Evolutionary conservation across 1,140 invertebrate genomes (phyloP).

Genomic region (Bombus haemorrhoidalis): DNA sequence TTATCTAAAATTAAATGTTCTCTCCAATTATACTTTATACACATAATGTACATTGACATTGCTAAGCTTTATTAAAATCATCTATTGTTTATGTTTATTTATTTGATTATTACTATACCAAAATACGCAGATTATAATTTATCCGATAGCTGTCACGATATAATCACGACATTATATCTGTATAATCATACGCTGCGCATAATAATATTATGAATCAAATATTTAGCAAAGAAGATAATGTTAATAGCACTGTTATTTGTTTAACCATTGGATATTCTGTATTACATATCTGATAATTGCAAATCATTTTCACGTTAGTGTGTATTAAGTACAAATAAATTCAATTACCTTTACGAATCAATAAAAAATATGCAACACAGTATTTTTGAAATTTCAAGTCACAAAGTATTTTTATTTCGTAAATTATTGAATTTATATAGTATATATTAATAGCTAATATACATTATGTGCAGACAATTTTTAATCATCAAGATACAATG

Average conservation of each 20-base stretch:
- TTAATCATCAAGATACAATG: neutral
- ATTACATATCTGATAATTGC: neutral
- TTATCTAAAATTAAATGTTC: neutral
- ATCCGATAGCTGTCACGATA: neutral
- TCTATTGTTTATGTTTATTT: neutral
- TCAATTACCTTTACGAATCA: neutral
- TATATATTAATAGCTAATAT: neutral
- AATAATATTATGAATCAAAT: neutral
- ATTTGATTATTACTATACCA: neutral
- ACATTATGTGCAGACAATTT: neutral
- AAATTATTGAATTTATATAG: neutral
- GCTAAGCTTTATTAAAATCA: too few relatives aligned
- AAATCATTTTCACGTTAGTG: neutral
- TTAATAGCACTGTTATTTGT: neutral
- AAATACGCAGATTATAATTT: neutral
- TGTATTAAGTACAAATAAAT: neutral
- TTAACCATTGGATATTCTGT: neutral
- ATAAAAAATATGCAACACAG: neutral
- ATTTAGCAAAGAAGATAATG: neutral
- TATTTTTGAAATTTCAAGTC: neutral
- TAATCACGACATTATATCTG: neutral
- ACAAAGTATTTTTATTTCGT: neutral
- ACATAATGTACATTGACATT: neutral
- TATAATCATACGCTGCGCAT: neutral
- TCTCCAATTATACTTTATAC: neutral